Percentiles rank a stretch among this genome's conserved stretches.
Conservation (phyloP, 2,797 vertebrate genomes). For the Basileuterus tristriatus region DNA sequence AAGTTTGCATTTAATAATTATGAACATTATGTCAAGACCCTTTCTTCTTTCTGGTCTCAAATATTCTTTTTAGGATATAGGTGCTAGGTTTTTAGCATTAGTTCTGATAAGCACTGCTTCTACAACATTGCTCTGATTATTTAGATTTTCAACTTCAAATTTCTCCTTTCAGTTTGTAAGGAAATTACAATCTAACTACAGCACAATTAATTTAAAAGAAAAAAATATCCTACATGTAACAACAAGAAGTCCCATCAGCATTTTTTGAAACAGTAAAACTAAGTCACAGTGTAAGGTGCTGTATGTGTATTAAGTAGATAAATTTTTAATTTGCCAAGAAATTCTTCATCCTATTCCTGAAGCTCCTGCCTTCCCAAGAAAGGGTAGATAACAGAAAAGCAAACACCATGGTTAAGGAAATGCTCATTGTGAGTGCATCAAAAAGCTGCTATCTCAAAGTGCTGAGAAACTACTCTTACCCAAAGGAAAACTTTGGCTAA, state of each 20-base stretch:
- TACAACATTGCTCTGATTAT: not conserved
- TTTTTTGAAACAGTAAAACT: not conserved
- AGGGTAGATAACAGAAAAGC: not conserved
- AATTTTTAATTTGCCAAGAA: not conserved
- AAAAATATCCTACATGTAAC: not conserved
- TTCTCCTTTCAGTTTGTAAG: not conserved
- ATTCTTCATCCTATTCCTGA: not conserved
- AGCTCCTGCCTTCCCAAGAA: not conserved
- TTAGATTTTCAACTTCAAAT: not conserved
- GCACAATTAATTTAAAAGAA: not conserved
- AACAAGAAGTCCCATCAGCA: not conserved
- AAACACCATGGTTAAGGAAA: not conserved
- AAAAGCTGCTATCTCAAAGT: not conserved
- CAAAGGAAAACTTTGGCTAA: not conserved
- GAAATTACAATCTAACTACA: not conserved
- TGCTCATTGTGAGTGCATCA: rapidly evolving
- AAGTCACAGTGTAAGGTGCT: not conserved
- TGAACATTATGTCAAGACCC: not conserved
- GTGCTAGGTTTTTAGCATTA: not conserved
- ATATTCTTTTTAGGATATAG: not conserved
- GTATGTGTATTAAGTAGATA: not conserved
- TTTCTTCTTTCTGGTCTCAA: not conserved
- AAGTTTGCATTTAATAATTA: not conserved
- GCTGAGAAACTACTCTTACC: not conserved
- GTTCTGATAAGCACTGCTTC: not conserved